These are phyloP conservation scores for Boleophthalmus pectinirostris DNA, from an alignment of 2,113 vertebrate species.

Conservation along the genomic window DNA sequence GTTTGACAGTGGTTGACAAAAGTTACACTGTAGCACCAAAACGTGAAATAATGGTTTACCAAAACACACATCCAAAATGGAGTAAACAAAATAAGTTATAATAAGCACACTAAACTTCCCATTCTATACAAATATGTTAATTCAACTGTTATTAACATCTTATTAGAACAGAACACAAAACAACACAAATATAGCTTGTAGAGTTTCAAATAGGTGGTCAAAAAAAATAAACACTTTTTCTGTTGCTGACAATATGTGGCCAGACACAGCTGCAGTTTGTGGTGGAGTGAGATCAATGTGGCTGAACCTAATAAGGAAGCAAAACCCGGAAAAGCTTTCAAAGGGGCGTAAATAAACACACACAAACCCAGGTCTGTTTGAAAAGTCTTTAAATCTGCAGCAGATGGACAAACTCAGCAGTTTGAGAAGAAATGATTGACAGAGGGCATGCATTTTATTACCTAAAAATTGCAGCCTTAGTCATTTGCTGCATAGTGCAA, in stretches of 20 bases:
- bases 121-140: background rate
- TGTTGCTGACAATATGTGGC: background rate
- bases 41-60: too few species aligned
- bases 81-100: background rate
- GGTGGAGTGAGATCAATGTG: slow-evolving; percentile 28
- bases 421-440: background rate
- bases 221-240: slow-evolving; percentile 1
- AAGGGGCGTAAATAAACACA: slow-evolving; percentile 1
- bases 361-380: background rate
- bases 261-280: background rate
- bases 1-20: too few species aligned
- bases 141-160: background rate
- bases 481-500: background rate
- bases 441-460: background rate
- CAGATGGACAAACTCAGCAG: background rate
- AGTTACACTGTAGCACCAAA: too few species aligned
- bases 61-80: background rate
- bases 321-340: slow-evolving; percentile 27
- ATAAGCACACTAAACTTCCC: background rate
- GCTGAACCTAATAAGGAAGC: slow-evolving; percentile 35
- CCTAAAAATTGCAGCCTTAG: background rate
- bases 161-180: background rate
- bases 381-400: background rate
- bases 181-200: background rate
- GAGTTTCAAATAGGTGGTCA: background rate